Percentiles rank a stretch among this genome's conserved stretches.
These are phyloP conservation scores for Epiblema foenella DNA, from an alignment of 2,888 invertebrate genomes.

Conservation along the genomic window DNA sequence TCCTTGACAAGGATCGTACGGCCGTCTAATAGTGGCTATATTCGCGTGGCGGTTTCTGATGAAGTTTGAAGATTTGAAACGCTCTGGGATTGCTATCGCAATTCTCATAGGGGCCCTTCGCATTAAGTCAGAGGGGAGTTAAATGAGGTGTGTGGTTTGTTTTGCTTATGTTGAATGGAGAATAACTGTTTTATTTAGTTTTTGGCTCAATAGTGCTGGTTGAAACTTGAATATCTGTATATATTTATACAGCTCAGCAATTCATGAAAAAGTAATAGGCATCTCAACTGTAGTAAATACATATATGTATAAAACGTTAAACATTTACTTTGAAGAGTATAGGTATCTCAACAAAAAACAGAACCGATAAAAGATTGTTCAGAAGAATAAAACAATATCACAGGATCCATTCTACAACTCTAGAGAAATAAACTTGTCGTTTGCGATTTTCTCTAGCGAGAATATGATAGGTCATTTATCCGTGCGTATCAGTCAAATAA, in stretches of 20 bases:
- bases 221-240: neutral
- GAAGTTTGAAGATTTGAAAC: constrained; percentile 9
- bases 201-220: neutral
- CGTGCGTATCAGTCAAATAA: too few relatives aligned
- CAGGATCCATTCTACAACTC: too few relatives aligned
- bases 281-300: neutral
- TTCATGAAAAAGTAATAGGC: neutral
- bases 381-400: too few relatives aligned
- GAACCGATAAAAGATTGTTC: too few relatives aligned
- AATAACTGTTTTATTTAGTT: neutral
- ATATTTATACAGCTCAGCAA: neutral
- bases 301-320: too few relatives aligned
- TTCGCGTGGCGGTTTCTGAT: neutral
- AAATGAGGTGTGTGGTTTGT: constrained; percentile 3
- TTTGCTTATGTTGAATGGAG: neutral
- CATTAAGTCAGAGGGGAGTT: constrained; percentile 12
- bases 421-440: too few relatives aligned
- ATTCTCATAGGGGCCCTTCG: constrained; percentile 25
- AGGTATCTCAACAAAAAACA: too few relatives aligned
- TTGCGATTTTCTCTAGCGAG: too few relatives aligned
- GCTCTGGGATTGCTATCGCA: constrained; percentile 28
- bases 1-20: neutral
- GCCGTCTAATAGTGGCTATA: neutral
- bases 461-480: too few relatives aligned
- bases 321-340: too few relatives aligned